A percentile compares a stretch with the other conserved stretches of the same genome.
Conservation (phyloP, 2,113 vertebrate genomes). For the Diphyllodes magnificus region DNA sequence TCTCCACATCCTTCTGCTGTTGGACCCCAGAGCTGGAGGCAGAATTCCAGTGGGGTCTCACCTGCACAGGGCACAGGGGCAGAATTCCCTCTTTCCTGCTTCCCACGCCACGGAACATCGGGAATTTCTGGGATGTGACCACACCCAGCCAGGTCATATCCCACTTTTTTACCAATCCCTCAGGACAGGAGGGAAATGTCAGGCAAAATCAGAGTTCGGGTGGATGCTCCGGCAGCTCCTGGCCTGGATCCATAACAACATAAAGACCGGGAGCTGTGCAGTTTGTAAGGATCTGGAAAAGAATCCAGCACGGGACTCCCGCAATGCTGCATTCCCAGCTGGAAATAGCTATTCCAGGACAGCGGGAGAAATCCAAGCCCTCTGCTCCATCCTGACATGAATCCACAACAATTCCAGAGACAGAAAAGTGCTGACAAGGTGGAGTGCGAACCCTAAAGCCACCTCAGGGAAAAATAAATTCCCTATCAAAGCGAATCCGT, state of each 20-base stretch:
- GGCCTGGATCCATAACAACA: background rate
- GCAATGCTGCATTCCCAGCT: background rate
- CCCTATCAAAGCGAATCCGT: background rate
- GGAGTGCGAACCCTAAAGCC: background rate
- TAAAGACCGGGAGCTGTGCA: background rate
- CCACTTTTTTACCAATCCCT: fast-evolving
- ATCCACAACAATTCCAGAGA: background rate
- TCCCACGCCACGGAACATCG: background rate
- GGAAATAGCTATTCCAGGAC: background rate
- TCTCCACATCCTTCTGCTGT: background rate
- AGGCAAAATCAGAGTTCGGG: background rate
- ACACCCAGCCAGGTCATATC: background rate
- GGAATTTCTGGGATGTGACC: background rate
- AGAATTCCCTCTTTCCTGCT: background rate
- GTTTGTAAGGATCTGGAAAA: background rate
- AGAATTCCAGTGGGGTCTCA: background rate
- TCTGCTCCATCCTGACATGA: background rate
- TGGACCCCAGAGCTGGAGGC: background rate
- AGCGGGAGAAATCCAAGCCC: background rate
- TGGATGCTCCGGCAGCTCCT: background rate
- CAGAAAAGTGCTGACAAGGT: background rate
- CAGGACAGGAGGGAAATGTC: background rate
- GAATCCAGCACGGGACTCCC: background rate
- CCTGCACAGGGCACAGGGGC: fast-evolving
- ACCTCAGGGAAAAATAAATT: background rate